A percentile compares a stretch with the other conserved stretches of the same genome.
These are phyloP conservation scores for Chiridota heheva DNA, from an alignment of 35 echinoderm and acorn worm species.

Conservation along the genomic window DNA sequence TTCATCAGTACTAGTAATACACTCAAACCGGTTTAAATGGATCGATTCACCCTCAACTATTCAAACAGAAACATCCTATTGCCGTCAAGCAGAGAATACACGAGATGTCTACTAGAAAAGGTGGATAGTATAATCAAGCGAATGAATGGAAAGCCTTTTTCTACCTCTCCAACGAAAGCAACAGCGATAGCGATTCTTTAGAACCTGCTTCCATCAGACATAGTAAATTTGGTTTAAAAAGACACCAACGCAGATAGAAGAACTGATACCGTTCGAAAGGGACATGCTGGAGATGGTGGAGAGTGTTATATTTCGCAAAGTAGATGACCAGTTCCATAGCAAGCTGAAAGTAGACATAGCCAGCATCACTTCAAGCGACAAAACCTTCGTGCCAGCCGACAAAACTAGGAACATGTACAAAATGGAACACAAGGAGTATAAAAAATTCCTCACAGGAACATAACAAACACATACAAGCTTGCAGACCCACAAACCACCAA, in stretches of 20 bases:
- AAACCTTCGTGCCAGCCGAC: slow-evolving; percentile 11
- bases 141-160: slow-evolving; percentile 8
- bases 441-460: background rate
- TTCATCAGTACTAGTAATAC: too few species aligned
- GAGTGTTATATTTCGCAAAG: slow-evolving; percentile 12
- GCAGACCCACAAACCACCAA: too few species aligned
- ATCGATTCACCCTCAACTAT: too few species aligned
- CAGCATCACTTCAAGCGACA: background rate
- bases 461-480: too few species aligned
- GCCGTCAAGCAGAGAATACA: too few species aligned
- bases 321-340: slow-evolving; percentile 8
- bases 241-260: background rate
- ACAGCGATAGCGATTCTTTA: background rate
- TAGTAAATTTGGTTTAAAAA: background rate
- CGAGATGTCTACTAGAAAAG: slow-evolving; percentile 2
- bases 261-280: background rate
- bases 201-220: background rate
- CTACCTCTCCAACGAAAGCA: background rate
- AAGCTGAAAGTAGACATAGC: background rate
- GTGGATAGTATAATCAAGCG: background rate
- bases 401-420: slow-evolving; percentile 19
- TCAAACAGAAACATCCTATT: too few species aligned
- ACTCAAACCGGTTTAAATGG: too few species aligned
- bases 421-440: background rate
- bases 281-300: background rate